Evolutionary conservation across 2,113 vertebrate species (phyloP), one percentile per base, ranked within the genome.

Genomic region (Nothobranchius furzeri): DNA sequence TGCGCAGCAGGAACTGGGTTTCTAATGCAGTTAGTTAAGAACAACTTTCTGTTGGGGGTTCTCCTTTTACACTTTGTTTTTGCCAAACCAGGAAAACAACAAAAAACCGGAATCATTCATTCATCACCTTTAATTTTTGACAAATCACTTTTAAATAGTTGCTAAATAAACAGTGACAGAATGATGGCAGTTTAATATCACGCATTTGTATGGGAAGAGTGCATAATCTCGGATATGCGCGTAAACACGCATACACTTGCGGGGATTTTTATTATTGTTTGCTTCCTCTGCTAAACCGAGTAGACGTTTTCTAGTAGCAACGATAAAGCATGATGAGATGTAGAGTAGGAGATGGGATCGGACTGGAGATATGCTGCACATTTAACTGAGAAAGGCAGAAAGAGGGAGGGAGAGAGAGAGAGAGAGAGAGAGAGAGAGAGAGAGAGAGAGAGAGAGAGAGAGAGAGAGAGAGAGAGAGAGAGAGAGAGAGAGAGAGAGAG

Each of bases 1-100:
- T 76, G 79, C 60, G 67, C 51, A 67, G 60, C 52, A 60, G 78
- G 69, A 63, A 62, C 60, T 54, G 53, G 42, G 12, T 55, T 66
- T 56, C 52, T 56, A 72, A 64, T 62, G 48, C 40, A 60, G 61
- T 62, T 60, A 61, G 36, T 65, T 52, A 43, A 36, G n/a, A n/a
- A 45, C 3, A 8, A 12, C 35, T 49, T 2, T 42, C 15, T 14
- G n/a, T 55, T 45, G 37, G 37, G 9, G 37, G 9, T 40, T 40
- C 6, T 15, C 30, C 60, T 65, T 68, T 49, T 51, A 9, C 40
- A 45, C 40, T 42, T 42, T 42, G 7, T 42, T 20, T 20, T 20
- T 11, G 20, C n/a, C 17, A 30, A 42, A 42, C 11, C 43, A 47
- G 47, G 37, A 12, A 5, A 67, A 58, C 11, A 51, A 17, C 8